Conservation (phyloP, 2,113 vertebrate species). For the Dromaius novaehollandiae region DNA sequence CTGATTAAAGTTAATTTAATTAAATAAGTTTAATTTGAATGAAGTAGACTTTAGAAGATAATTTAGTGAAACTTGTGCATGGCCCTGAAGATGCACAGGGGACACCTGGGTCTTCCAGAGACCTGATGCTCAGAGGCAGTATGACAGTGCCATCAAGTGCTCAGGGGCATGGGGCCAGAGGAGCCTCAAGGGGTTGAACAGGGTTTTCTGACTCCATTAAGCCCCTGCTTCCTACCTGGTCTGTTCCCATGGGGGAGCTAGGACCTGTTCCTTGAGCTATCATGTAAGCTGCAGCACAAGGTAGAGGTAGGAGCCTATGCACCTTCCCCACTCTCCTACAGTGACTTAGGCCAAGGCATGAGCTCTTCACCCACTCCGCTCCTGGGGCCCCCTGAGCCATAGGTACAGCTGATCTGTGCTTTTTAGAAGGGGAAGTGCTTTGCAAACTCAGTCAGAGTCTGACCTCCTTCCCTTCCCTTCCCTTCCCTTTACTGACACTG, state of each 20-base stretch:
- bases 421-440: background rate
- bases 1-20: constrained; percentile 25
- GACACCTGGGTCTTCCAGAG: background rate
- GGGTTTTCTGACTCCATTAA: background rate
- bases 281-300: too few species aligned
- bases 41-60: background rate
- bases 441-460: background rate
- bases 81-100: background rate
- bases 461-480: background rate
- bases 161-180: background rate
- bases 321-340: too few species aligned
- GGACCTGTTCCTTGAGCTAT: too few species aligned
- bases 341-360: too few species aligned
- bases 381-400: too few species aligned
- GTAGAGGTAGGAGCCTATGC: too few species aligned
- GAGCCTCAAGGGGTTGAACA: background rate
- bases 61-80: background rate
- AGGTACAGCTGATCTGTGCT: too few species aligned
- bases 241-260: background rate
- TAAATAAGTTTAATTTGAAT: constrained; percentile 35
- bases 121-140: background rate
- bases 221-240: background rate
- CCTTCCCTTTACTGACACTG: background rate
- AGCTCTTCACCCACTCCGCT: too few species aligned
- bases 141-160: background rate